A percentile compares a stretch with the other conserved stretches of the same genome.
These are phyloP conservation scores for Ennomos quercinarius DNA, from an alignment of 2,888 invertebrate genomes.

Conservation along the genomic window DNA sequence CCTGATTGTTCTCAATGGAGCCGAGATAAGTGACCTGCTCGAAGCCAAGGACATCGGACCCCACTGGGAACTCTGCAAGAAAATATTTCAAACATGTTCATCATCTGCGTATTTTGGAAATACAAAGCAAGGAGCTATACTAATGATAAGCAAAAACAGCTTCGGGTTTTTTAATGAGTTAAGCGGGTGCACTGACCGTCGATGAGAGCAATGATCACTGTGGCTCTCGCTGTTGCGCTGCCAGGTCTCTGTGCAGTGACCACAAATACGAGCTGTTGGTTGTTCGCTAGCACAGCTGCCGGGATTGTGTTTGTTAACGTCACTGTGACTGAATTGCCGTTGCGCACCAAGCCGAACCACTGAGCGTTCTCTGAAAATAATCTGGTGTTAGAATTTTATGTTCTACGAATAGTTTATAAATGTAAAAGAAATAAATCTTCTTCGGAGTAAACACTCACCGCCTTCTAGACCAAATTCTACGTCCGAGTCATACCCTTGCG, in stretches of 20 bases:
- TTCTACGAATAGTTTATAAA: too few relatives aligned
- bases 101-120: neutral
- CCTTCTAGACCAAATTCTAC: constrained; percentile 49
- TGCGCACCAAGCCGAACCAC: constrained; percentile 27
- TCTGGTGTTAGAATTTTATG: neutral
- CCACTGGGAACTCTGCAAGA: constrained; percentile 21
- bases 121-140: neutral
- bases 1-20: constrained; percentile 32
- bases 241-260: constrained; percentile 27
- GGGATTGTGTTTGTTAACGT: constrained; percentile 39
- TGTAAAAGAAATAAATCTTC: too few relatives aligned
- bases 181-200: constrained; percentile 32
- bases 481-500: constrained; percentile 41
- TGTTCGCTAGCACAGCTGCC: constrained; percentile 39
- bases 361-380: constrained; percentile 14
- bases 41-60: constrained; percentile 37
- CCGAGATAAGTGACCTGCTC: constrained; percentile 44
- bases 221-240: constrained; percentile 30
- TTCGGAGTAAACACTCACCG: constrained; percentile 34
- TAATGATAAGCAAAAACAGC: too few relatives aligned
- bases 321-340: constrained; percentile 33
- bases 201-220: constrained; percentile 33
- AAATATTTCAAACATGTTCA: neutral
- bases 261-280: constrained; percentile 40
- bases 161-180: neutral